A percentile compares a stretch with the other conserved stretches of the same genome.
Conservation (phyloP, 2,888 invertebrate genomes). For the Desoria tigrina region DNA sequence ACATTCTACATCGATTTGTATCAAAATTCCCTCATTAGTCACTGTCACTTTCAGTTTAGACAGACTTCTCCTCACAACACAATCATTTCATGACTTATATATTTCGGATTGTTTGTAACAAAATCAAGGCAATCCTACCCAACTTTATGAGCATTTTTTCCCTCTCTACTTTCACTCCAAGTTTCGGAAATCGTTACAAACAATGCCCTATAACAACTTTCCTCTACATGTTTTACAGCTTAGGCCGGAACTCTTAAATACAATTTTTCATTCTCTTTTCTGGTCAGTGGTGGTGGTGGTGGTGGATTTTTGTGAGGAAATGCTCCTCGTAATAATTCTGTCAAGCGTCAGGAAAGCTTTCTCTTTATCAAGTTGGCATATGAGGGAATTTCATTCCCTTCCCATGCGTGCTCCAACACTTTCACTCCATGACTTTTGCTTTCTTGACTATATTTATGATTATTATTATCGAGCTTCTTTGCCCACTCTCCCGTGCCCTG, state of each 20-base stretch:
- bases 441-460: slow-evolving; percentile 19
- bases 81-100: slow-evolving; percentile 9
- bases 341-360: slow-evolving; percentile 11
- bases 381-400: not conserved
- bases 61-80: slow-evolving; percentile 16
- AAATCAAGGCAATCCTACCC: slow-evolving; percentile 1
- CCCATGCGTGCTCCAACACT: not conserved
- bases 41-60: slow-evolving; percentile 20
- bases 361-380: slow-evolving; percentile 1
- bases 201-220: not conserved
- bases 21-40: slow-evolving; percentile 19
- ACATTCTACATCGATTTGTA: slow-evolving; percentile 12
- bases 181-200: not conserved
- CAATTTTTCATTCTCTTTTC: not conserved
- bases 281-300: slow-evolving; percentile 6
- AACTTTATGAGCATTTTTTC: not conserved
- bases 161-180: not conserved
- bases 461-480: slow-evolving; percentile 16
- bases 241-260: not conserved
- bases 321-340: slow-evolving; percentile 10
- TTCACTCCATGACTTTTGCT: slow-evolving; percentile 9
- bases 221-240: not conserved
- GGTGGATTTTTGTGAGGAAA: slow-evolving; percentile 12
- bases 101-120: not conserved
- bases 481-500: too few species aligned